Base-by-base conservation (phyloP, 2,113 vertebrate species). In the Stercorarius parasiticus region DNA sequence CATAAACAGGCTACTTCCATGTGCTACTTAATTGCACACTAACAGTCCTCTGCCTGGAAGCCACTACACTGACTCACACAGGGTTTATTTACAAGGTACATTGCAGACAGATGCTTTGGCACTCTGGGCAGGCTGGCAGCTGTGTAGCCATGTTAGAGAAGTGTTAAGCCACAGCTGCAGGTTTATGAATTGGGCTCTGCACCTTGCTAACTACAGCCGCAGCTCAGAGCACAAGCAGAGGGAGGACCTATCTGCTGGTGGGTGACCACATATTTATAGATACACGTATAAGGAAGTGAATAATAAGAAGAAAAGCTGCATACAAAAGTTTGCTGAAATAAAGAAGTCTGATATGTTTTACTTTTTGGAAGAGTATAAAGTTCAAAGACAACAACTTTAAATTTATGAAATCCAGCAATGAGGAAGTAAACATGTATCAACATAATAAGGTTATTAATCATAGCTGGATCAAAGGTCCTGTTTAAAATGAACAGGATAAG, bases 111-210 rank as follows among this genome's bases (percentile, higher is more conserved):
- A 91, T 95, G 86, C 93, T 89, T 82, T 0, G 0, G 81, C 13
- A 19, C 49, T 82, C 70, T 4, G 6, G 70, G 81, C 72, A 13
- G 9, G 71, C 66, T 94, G 61, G 81, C 89, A 96, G 91, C 66
- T 49, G 36, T 3, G 42, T 49, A 73, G 87, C 52, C 73, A 69
- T 26, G 86, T 72, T 72, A 71, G 47, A 87, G 81, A 88, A 69
- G 70, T 73, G 87, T 47, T 91, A 76, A 94, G 56, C 52, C 87
- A 87, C 90, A 96, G 78, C 84, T 94, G 73, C 81, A 80, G 49
- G 62, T 79, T 94, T 72, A 76, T 43, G 62, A 93, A 77, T 21
- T 65, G 65, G 43, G 47, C 56, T 93, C 83, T 91, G 82, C 78
- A 91, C 36, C 47, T 25, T 69, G 69, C 77, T 94, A 73, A 92